phyloP scores from a whole-genome alignment of 23 tunicate species.

The Styela clava region DNA sequence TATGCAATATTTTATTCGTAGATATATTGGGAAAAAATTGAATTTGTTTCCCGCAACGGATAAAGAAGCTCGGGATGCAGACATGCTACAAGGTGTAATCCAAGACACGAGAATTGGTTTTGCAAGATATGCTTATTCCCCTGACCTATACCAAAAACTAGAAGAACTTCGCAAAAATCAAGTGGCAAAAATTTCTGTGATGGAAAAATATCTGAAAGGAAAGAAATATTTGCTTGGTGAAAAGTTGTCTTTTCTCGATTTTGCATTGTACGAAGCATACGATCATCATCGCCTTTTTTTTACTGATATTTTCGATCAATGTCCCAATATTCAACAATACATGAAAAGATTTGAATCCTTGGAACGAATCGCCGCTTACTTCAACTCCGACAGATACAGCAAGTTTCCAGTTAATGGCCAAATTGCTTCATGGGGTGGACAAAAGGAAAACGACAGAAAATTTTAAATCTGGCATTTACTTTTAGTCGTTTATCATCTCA shows the following conservation, averaged over 20 bases:
- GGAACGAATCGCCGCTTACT: conserved; percentile 36
- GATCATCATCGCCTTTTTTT: conserved; percentile 32
- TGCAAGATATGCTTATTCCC: conserved; percentile 1
- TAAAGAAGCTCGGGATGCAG: conserved; percentile 8
- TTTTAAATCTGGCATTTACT: no score
- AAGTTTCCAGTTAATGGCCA: conserved; percentile 24
- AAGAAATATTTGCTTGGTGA: conserved; percentile 38
- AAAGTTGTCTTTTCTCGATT: conserved; percentile 39
- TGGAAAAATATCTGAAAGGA: conserved; percentile 34
- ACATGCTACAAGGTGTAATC: conserved; percentile 33
- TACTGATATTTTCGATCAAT: conserved; percentile 23
- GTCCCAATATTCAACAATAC: conserved; percentile 12
- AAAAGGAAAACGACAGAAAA: not conserved
- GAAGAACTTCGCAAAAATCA: conserved; percentile 11
- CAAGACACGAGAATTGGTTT: conserved; percentile 14
- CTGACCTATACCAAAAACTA: conserved; percentile 19
- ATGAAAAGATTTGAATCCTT: conserved; percentile 24
- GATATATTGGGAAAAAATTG: conserved; percentile 41
- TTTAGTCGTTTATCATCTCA: no score
- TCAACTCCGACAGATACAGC: conserved; percentile 21
- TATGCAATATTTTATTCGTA: not conserved
- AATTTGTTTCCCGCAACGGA: conserved; percentile 13
- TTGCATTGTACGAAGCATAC: conserved; percentile 31
- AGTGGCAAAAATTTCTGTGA: conserved; percentile 6
- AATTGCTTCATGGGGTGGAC: conserved; percentile 46